Conservation (phyloP, 2,113 vertebrate species). For the Aleadryas rufinucha region DNA sequence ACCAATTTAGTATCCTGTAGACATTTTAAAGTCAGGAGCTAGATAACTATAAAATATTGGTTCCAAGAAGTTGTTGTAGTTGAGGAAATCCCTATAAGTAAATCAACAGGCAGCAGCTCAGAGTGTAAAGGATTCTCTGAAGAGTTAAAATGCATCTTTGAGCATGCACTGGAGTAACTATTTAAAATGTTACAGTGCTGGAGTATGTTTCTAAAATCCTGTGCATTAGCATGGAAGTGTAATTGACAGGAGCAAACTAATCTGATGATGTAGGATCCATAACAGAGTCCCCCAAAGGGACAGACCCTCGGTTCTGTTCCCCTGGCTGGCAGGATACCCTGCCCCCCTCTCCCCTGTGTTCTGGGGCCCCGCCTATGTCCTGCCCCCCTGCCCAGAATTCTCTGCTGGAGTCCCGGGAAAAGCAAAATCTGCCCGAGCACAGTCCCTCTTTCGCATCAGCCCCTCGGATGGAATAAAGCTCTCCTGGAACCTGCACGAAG, state of each 20-base stretch:
- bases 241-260: not conserved
- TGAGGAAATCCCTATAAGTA: not conserved
- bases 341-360: no score
- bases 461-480: no score
- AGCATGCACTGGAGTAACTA: not conserved
- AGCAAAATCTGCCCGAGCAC: no score
- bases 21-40: not conserved
- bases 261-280: no score
- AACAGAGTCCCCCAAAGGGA: no score
- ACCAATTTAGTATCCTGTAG: not conserved
- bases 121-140: not conserved
- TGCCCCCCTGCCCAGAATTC: no score
- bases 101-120: not conserved
- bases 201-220: not conserved
- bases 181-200: not conserved
- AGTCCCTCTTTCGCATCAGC: no score
- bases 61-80: not conserved
- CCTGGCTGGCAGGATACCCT: no score
- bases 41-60: not conserved
- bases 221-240: not conserved
- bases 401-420: no score
- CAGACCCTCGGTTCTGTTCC: no score
- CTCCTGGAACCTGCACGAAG: no score
- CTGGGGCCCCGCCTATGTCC: no score
- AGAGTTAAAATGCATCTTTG: not conserved